Percentiles rank a stretch among this genome's conserved stretches.
These are phyloP conservation scores for Chelonia mydas DNA, from an alignment of 2,797 vertebrate species.

Conservation along the genomic window DNA sequence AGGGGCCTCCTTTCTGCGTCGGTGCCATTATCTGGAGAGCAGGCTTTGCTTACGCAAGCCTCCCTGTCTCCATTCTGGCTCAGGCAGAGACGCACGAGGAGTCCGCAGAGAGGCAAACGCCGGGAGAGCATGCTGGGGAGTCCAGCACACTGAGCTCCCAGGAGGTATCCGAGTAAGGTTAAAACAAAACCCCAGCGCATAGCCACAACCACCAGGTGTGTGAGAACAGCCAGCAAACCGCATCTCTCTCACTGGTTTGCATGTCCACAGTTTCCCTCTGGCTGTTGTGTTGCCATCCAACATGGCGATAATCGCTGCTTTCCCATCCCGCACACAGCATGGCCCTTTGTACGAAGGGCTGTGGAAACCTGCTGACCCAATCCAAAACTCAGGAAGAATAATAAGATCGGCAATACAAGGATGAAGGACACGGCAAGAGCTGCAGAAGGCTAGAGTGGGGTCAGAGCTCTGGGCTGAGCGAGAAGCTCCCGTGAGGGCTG, in stretches of 20 bases:
- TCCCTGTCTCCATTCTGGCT: background rate
- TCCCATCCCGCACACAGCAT: background rate
- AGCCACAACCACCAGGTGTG: background rate
- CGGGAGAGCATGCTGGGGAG: background rate
- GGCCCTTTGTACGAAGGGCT: background rate
- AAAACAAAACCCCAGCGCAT: background rate
- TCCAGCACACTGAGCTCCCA: background rate
- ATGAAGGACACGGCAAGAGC: background rate
- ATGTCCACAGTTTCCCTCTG: background rate
- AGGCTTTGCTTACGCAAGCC: conserved; percentile 60
- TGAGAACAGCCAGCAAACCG: background rate
- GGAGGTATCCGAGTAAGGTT: background rate
- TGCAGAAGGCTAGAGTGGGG: background rate
- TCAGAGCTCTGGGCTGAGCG: background rate
- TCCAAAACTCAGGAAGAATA: background rate
- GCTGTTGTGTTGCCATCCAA: background rate
- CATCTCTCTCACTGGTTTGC: background rate
- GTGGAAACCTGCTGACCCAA: background rate
- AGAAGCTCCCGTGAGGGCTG: background rate
- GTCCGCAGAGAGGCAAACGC: background rate
- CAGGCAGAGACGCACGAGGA: fast-evolving
- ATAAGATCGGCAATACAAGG: background rate
- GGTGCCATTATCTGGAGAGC: conserved; percentile 25
- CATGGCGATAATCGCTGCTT: background rate
- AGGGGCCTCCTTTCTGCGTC: background rate